These are phyloP conservation scores for human DNA, from an alignment of 2,113 vertebrate genomes.

Conservation along the genomic window GRCh38 chr3:10663501-10664000, in stretches of 20 bases:
- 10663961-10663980: background rate
- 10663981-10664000: background rate
- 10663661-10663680: background rate
- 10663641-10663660: no score
- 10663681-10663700: background rate
- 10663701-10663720: rapidly evolving
- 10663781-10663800: background rate
- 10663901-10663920: no score
- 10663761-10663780: background rate
- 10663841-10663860: background rate
- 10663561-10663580: background rate
- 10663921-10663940: background rate
- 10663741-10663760: background rate
- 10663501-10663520: background rate
- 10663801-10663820: background rate
- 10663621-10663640: no score
- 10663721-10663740: background rate
- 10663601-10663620: background rate
- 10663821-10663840: background rate
- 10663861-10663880: background rate
- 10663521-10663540: background rate
- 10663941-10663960: background rate
- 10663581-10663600: background rate
- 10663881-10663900: background rate
- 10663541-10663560: background rate